Evolutionary conservation across 2,888 invertebrate species (phyloP), one percentile per base, ranked within the genome.

Genomic region (Volucella zonaria): DNA sequence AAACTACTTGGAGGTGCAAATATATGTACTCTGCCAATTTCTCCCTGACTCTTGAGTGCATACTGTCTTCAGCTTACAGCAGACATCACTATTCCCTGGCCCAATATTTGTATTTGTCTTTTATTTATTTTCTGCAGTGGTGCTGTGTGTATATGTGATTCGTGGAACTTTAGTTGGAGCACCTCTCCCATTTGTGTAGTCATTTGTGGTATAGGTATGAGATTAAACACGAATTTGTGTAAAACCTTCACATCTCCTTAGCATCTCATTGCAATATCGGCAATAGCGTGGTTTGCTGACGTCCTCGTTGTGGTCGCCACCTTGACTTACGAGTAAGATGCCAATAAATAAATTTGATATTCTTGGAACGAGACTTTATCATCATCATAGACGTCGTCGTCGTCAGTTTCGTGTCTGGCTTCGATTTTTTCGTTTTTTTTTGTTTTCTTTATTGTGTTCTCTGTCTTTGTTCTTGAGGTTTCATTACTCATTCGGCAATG

Each of bases 271-370:
- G 12, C 51, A n/a, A 23, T 43, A 38, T 67, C 56, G 38, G 12
- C 81, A 40, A 3, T 47, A 52, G 14, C 8, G 42, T n/a, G 9
- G 12, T 14, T 42, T 8, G 14, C 51, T 38, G 51, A 47, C 31
- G 58, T 18, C 74, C 14, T 52, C 45, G 59, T 64, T 51, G 61
- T 56, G 40, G 45, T 68, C 58, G 64, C 47, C 70, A 75, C 64
- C 64, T 74, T 66, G 66, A 79, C 61, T 75, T 75, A 23, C 18
- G 18, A 23, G 18, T 2, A 31, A 64, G 70, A 80, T 80, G 66
- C 80, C 80, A 83, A 80, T 80, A 83, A 80, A 80, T 75, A 83
- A 83, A 83, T 76, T 83, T 83, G 54, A 83, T 83, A 80, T 83
- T 83, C 83, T 80, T 43, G 49, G 66, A 80, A 80, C 18, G 59